Evolutionary conservation across 2,797 vertebrate species (phyloP), one percentile per base, ranked within the genome.

Genomic region (Staurois parvus): DNA sequence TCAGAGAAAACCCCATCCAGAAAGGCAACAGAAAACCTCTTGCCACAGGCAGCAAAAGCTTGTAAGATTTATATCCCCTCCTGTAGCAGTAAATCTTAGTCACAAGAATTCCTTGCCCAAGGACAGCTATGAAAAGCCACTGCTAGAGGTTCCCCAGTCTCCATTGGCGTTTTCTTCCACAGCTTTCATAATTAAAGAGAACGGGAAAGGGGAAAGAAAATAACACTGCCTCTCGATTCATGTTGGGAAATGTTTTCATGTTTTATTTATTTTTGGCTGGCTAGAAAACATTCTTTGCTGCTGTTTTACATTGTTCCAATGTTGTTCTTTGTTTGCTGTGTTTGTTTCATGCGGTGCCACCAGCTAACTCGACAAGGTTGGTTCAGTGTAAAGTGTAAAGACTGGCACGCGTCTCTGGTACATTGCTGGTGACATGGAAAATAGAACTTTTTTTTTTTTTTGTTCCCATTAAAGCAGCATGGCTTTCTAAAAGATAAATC

Each of bases 71-170:
- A 84, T 84, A 67, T 73, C 59, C 83, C 69, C n/a, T 72, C 29
- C 56, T 84, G 30, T 72, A 73, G 83, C 76, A 79, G 68, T 79
- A 79, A 79, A 79, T 84, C 83, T 72, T 37, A 79, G 76, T 72
- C 40, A 34, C 76, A 62, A 77, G 66, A 74, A 84, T 84, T 62
- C 76, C 52, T 84, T 79, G 76, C 76, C 76, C 83, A 84, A 84
- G 83, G 83, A 84, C 76, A 79, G 76, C 76, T 21, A 24, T 32
- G 68, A 79, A 84, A 72, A 77, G 83, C 76, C 26, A 62, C 21
- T 24, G 68, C 52, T 79, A 29, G 79, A 72, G 79, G 68, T 56
- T 81, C 56, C 45, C 79, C 30, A 72, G 48, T 72, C 13, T 12
- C 79, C 34, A 10, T 30, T 72, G 52, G 79, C 29, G 28, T n/a